Base-by-base conservation (phyloP, 2,113 vertebrate genomes). In the Ondatra zibethicus region DNA sequence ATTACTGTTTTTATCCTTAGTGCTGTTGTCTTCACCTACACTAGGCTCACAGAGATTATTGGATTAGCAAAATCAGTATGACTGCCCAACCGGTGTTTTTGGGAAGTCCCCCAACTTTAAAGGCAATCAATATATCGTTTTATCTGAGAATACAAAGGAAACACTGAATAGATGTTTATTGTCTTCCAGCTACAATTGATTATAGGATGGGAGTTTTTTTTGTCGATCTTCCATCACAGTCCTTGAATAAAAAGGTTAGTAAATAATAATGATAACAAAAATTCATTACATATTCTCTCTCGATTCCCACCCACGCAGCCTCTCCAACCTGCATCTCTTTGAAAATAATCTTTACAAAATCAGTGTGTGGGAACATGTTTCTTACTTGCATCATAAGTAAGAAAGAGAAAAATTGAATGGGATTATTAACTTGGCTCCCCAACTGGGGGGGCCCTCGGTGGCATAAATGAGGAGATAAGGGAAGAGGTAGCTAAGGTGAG, bases 321-420 rank as follows among this genome's bases (percentile, higher is more conserved):
- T 95, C 42, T 31, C 50, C 27, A 75, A 31, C 84, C 68, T 94
- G 66, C 19, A 29, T 88, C 90, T 95, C 94, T 97, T 93, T 95
- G 98, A 98, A 98, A 97, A 98, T 93, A 78, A 86, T 96, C 97
- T 98, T 98, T 98, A 96, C 90, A 96, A 97, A 97, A 88, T 42
- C 91, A 87, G 3, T 3, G 23, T 93, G 76, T 87, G 68, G 45
- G 55, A 80, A 85, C n/a, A 47, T 58, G 77, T 96, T 98, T 97
- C 93, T 97, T 92, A 68, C 82, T 91, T 97, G 89, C 76, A 92
- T 91, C 96, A 97, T 96, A 95, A 97, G 91, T 84, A 98, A 90
- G 94, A 91, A 97, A 93, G 91, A 93, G 93, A 81, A 95, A 88
- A 97, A 98, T 96, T 96, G 97, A 97, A 98, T 97, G 93, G 97